phyloP scores from a whole-genome alignment of 1,140 invertebrate species.

The Phenacoccus solenopsis region DNA sequence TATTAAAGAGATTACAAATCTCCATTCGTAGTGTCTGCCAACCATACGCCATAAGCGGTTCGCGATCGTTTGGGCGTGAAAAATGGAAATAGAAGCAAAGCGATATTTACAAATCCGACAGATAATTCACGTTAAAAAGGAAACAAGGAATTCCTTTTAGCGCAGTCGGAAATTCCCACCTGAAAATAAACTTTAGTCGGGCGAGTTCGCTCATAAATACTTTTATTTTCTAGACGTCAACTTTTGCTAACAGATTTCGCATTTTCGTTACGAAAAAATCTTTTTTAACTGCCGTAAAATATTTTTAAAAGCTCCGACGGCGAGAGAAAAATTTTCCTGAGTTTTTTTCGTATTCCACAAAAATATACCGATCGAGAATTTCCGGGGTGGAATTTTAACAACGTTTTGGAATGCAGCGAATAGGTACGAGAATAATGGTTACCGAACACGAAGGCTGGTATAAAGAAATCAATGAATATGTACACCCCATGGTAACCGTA shows the following conservation, averaged over 20 bases:
- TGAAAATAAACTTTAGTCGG: not conserved
- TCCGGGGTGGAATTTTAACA: too few relatives aligned
- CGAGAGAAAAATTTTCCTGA: too few relatives aligned
- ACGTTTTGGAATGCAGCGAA: too few relatives aligned
- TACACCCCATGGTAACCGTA: too few relatives aligned
- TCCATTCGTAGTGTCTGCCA: too few relatives aligned
- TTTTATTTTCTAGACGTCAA: not conserved
- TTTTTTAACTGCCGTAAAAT: not conserved
- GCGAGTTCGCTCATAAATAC: not conserved
- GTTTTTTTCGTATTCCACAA: too few relatives aligned
- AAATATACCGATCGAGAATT: too few relatives aligned
- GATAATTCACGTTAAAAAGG: not conserved
- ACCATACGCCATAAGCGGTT: not conserved
- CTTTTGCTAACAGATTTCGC: not conserved
- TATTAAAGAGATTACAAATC: conserved; percentile 4
- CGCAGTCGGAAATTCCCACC: not conserved
- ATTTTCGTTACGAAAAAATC: not conserved
- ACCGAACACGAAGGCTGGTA: too few relatives aligned
- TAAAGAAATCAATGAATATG: too few relatives aligned
- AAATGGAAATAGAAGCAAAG: not conserved
- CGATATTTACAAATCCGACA: not conserved
- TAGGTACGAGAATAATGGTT: too few relatives aligned
- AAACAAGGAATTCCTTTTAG: not conserved
- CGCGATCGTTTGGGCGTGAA: not conserved
- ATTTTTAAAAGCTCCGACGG: not conserved